Evolutionary conservation across 2,797 vertebrate genomes (phyloP).

Genomic region (Acanthurus lineatus): DNA sequence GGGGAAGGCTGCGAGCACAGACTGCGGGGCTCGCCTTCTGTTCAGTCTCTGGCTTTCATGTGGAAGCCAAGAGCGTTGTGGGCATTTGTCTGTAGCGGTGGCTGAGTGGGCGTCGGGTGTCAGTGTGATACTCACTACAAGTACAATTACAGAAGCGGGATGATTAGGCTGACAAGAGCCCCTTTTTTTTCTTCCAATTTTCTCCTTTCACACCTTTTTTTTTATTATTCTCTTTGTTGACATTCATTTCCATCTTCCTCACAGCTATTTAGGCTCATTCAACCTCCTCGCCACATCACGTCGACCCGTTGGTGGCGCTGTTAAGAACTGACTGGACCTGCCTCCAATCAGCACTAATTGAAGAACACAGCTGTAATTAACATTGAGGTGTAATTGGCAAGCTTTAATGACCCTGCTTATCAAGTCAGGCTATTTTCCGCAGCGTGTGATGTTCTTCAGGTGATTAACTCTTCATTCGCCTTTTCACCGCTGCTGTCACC

Average conservation of each 20-base stretch:
- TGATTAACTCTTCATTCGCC: constrained; percentile 48
- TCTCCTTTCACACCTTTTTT: not conserved
- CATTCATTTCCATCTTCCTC: not conserved
- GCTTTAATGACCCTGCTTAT: constrained; percentile 52
- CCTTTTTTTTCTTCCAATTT: constrained; percentile 12
- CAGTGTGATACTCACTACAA: constrained; percentile 18
- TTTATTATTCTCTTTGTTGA: constrained; percentile 1
- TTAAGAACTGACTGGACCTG: constrained; percentile 39
- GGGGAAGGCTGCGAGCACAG: constrained; percentile 58
- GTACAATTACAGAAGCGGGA: constrained; percentile 36
- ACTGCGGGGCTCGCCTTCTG: constrained; percentile 68
- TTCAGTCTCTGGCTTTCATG: constrained; percentile 69
- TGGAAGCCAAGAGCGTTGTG: constrained; percentile 54
- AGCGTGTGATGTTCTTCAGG: constrained; percentile 28
- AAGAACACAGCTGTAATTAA: constrained; percentile 64
- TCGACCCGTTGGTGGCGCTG: constrained; percentile 44
- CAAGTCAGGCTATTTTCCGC: constrained; percentile 44
- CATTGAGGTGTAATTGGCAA: constrained; percentile 51
- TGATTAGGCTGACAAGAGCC: constrained; percentile 25
- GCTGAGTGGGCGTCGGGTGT: constrained; percentile 47
- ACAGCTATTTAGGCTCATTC: constrained; percentile 2
- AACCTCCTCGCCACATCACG: constrained; percentile 5
- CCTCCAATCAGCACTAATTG: constrained; percentile 61
- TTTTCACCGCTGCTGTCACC: not conserved
- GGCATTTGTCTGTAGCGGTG: constrained; percentile 52